Percentiles rank a stretch among this genome's conserved stretches.
These are phyloP conservation scores for Megaptera novaeangliae DNA, from an alignment of 2,113 vertebrate species.

Conservation along the genomic window DNA sequence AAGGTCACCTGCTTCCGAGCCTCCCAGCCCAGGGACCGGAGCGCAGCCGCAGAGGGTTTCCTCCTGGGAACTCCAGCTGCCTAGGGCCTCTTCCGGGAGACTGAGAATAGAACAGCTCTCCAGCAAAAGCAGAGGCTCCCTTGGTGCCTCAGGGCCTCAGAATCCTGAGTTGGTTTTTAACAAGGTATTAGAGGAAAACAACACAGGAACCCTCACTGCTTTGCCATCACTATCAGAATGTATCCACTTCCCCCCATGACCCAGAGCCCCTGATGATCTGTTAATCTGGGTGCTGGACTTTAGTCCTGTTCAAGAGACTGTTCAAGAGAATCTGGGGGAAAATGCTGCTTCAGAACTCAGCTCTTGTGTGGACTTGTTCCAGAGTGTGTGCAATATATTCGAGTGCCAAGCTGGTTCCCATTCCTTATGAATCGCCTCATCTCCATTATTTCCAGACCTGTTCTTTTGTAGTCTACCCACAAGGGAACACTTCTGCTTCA, in stretches of 20 bases:
- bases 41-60: neutral
- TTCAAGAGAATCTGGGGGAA: neutral
- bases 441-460: neutral
- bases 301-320: too few species aligned
- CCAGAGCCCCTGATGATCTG: too few species aligned
- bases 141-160: neutral
- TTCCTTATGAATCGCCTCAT: neutral
- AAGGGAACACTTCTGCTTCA: neutral
- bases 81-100: neutral
- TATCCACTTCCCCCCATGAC: too few species aligned
- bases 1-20: neutral
- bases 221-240: neutral
- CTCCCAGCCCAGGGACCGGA: neutral
- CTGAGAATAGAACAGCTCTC: neutral
- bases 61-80: neutral
- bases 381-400: fast-evolving
- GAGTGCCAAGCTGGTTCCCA: neutral
- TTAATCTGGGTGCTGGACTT: neutral
- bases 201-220: neutral
- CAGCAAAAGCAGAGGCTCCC: neutral
- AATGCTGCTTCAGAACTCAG: neutral
- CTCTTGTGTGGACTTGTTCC: neutral
- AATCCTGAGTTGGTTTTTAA: neutral
- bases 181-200: neutral
- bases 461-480: neutral